Base-by-base conservation (phyloP, 35 echinoderm and acorn worm genomes). In the Eucidaris tribuloides region DNA sequence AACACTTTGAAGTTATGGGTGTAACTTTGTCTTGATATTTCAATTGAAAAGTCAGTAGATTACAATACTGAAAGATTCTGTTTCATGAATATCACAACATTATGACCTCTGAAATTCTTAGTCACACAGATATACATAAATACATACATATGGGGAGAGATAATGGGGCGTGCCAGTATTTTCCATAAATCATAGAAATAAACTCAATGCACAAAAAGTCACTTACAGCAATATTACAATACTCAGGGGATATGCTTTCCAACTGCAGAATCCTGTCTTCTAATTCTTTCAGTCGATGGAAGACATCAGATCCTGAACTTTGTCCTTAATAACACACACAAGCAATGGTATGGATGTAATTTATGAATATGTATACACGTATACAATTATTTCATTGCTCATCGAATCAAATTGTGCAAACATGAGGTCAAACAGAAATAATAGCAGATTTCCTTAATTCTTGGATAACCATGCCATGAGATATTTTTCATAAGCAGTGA, bases 241-340 rank as follows among this genome's bases (percentile, higher is more conserved):
- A 92, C 60, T 92, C 89, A 48, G 89, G 89, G 20, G 89, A 92
- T 14, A 92, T 15, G 42, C 89, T 79, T 52, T 92, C 89, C 34
- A 92, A 55, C 2, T 92, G 89, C 34, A 92, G 64, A 43, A 92
- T 85, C 62, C 89, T 71, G 50, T 85, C 79, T 71, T 92, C 89
- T 42, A 92, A 56, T 22, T 45, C 45, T 86, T 92, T 92, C 3
- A 92, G 77, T 74, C 89, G 85, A 59, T 85, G 41, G 68, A 81
- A 92, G 9, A 92, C 54, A 35, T 58, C 84, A 4, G 71, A 56
- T 46, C 46, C 52, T 0, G 65, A 42, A 3, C 46, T 20, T n/a
- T 85, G 64, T 27, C 83, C 83, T 85, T n/a, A n/a, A n/a, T n/a
- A n/a, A n/a, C n/a, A n/a, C n/a, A n/a, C n/a, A n/a, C n/a, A n/a